Conservation (phyloP, 2,888 invertebrate genomes). For the Cabera pusaria region DNA sequence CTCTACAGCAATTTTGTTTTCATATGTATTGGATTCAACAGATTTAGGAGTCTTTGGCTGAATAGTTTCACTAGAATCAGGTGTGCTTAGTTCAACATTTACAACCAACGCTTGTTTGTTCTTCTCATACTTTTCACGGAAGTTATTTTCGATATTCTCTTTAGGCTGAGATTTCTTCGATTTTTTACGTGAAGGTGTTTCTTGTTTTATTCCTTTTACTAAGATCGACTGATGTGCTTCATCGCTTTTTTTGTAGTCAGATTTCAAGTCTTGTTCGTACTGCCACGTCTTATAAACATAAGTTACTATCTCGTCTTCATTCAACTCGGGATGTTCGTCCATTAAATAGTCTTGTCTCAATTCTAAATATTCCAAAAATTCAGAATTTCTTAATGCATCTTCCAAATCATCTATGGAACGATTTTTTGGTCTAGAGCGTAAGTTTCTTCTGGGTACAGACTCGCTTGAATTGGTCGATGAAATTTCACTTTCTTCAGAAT, state of each 20-base stretch:
- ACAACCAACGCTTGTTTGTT: no score
- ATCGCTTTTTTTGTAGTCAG: constrained; percentile 50
- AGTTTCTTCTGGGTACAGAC: constrained; percentile 38
- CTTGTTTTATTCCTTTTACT: constrained; percentile 45
- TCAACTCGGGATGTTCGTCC: constrained; percentile 75
- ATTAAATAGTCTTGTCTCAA: constrained; percentile 69
- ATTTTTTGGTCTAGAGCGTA: constrained; percentile 35
- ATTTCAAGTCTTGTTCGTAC: constrained; percentile 62
- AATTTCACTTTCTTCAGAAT: constrained; percentile 45
- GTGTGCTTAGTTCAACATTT: no score
- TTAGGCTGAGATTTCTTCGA: constrained; percentile 29
- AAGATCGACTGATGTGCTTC: constrained; percentile 46
- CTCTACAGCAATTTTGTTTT: constrained; percentile 2
- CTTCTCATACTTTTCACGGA: constrained; percentile 17
- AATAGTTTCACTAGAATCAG: constrained; percentile 1
- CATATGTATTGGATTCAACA: neutral
- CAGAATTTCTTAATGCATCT: constrained; percentile 47
- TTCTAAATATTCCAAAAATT: constrained; percentile 76
- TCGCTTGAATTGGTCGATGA: constrained; percentile 27
- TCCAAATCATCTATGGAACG: constrained; percentile 18
- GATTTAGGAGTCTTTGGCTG: no score
- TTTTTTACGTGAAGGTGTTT: constrained; percentile 15
- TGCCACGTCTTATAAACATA: constrained; percentile 79
- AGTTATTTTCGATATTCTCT: constrained; percentile 23
- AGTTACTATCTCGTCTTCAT: constrained; percentile 61